Evolutionary conservation across 2,797 vertebrate species (phyloP), one percentile per base, ranked within the genome.

Genomic region (Knipowitschia caucasica): DNA sequence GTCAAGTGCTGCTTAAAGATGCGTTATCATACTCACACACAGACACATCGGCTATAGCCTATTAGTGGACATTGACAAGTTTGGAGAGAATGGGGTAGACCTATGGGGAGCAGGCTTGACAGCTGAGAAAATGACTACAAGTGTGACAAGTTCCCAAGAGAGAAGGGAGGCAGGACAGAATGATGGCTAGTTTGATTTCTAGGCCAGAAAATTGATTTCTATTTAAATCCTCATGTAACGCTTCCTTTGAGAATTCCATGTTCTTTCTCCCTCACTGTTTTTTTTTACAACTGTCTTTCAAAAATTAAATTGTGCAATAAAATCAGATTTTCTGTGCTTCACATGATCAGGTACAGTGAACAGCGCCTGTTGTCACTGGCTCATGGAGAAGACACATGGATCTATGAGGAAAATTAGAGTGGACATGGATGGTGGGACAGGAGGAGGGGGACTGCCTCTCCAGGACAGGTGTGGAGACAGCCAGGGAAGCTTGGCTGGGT

Each of bases 41-140:
- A 21, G 18, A 14, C 26, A 29, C 18, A n/a, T 24, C 4, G 21
- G 4, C 50, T 30, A 55, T 52, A 33, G 62, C 59, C 43, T 74
- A 81, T 81, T 70, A 63, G 68, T 77, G 45, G 53, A 74, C 56
- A 70, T 65, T 78, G 40, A 43, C 40, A 43, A 71, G 53, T 73
- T 63, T 57, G 62, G 15, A 56, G 47, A 66, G 42, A 44, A 15
- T 9, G 42, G 40, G 23, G 42, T 44, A n/a, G n/a, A n/a, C n/a
- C n/a, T n/a, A 15, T 26, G 63, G 69, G 33, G 55, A 71, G 75
- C 59, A 69, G 1, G 50, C 55, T 68, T 91, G 89, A 90, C 89
- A 89, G 89, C 78, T 81, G 77, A 88, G 88, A 88, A 89, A 90
- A 90, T 88, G 84, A 83, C 83, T 86, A 65, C 83, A 82, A 82